Percentiles rank a stretch among this genome's conserved stretches.
These are phyloP conservation scores for Globodera rostochiensis DNA, from an alignment of 1,140 invertebrate species.

Conservation along the genomic window DNA sequence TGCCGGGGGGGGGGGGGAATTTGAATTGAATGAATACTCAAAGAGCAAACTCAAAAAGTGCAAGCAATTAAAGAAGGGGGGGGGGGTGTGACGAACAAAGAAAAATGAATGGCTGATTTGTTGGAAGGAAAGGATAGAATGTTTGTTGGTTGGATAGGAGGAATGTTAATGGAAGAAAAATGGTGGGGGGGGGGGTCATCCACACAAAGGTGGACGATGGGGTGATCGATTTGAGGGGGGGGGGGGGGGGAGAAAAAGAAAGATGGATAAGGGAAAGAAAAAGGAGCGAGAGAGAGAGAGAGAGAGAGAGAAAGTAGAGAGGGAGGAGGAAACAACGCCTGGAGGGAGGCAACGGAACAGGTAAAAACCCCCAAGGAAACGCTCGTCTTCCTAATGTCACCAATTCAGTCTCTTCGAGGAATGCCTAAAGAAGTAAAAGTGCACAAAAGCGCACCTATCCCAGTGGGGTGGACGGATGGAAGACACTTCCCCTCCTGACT, in stretches of 20 bases:
- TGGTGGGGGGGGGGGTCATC: constrained; percentile 6
- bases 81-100: background rate
- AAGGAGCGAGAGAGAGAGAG: constrained; percentile 12
- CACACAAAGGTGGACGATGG: constrained; percentile 6
- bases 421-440: too few relatives aligned
- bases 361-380: too few relatives aligned
- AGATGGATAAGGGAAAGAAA: background rate
- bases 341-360: background rate
- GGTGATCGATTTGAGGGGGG: background rate
- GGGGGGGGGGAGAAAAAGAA: constrained; percentile 11
- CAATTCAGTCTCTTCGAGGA: too few relatives aligned
- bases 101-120: background rate
- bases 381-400: too few relatives aligned
- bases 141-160: background rate
- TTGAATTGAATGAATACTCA: too few relatives aligned
- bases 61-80: background rate
- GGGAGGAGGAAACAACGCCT: background rate
- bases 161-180: constrained; percentile 15
- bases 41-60: background rate
- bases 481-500: too few relatives aligned
- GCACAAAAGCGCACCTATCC: too few relatives aligned
- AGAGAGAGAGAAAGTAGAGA: background rate
- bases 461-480: too few relatives aligned
- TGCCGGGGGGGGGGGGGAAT: too few relatives aligned
- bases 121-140: background rate